Evolutionary conservation across 2,797 vertebrate genomes (phyloP).

Genomic region (Protonibea diacanthus): DNA sequence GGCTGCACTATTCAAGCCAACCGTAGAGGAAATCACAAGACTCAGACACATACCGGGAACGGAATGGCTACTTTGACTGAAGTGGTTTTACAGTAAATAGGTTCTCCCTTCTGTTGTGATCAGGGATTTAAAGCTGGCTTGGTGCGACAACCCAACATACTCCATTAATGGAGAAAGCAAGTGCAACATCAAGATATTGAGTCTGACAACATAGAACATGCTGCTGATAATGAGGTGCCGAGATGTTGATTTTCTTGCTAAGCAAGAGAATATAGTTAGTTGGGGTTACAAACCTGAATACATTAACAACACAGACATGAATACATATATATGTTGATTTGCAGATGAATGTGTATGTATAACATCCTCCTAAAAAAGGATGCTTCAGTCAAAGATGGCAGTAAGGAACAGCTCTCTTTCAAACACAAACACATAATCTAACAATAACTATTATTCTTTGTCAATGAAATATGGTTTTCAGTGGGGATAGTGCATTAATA

Average conservation of each 20-base stretch:
- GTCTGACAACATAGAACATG: not conserved
- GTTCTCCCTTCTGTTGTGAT: slow-evolving; percentile 30
- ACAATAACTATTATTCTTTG: not conserved
- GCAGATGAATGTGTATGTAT: not conserved
- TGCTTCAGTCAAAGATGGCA: not conserved
- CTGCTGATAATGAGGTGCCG: not conserved
- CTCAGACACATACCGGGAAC: slow-evolving; percentile 2
- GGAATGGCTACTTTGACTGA: slow-evolving; percentile 22
- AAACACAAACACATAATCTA: not conserved
- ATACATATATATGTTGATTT: no score
- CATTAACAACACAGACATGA: no score
- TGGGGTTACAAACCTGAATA: no score
- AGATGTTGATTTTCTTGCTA: not conserved
- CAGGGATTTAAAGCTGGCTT: slow-evolving; percentile 3
- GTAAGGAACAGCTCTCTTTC: not conserved
- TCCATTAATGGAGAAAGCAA: slow-evolving; percentile 1
- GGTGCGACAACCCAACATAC: not conserved
- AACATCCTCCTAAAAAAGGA: no score
- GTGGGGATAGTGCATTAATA: not conserved
- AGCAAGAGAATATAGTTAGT: not conserved
- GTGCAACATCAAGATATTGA: slow-evolving; percentile 10
- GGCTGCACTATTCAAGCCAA: slow-evolving; percentile 51
- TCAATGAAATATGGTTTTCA: not conserved
- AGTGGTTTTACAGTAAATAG: slow-evolving; percentile 20
- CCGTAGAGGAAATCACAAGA: slow-evolving; percentile 54